Percentiles rank a stretch among this genome's conserved stretches.
Conservation (phyloP, 2,888 invertebrate genomes). For the Sphaeridia pumilis region DNA sequence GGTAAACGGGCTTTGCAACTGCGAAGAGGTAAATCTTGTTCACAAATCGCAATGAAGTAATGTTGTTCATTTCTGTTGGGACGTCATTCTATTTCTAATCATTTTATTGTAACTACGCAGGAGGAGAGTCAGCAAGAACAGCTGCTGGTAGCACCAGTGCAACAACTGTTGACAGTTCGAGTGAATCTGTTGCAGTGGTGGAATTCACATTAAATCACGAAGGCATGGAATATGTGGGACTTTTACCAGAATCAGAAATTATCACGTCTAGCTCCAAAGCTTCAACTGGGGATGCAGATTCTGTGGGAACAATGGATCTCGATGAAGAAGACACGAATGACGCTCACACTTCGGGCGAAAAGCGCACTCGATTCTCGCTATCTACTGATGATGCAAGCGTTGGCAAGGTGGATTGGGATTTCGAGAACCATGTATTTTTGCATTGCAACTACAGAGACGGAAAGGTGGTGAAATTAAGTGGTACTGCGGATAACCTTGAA, state of each 20-base stretch:
- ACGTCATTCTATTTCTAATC: background rate
- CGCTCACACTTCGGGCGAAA: constrained; percentile 39
- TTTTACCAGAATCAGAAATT: constrained; percentile 47
- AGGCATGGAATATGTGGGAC: constrained; percentile 52
- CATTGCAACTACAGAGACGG: constrained; percentile 23
- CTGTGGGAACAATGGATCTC: constrained; percentile 18
- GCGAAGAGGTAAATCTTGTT: constrained; percentile 19
- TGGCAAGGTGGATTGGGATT: constrained; percentile 39
- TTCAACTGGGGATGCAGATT: constrained; percentile 19
- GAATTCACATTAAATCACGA: constrained; percentile 55
- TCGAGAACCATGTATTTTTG: constrained; percentile 21
- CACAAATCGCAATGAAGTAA: background rate
- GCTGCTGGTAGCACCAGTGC: background rate
- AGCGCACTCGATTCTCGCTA: constrained; percentile 56
- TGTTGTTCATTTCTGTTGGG: background rate
- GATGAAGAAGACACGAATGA: constrained; percentile 36
- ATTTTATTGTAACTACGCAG: background rate
- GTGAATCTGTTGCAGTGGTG: constrained; percentile 46
- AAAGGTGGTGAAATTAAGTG: constrained; percentile 27
- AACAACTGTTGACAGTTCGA: background rate
- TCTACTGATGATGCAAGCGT: constrained; percentile 86
- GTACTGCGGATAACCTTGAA: constrained; percentile 85
- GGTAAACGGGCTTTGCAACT: constrained; percentile 24
- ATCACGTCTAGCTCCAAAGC: constrained; percentile 18
- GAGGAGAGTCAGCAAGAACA: no score